A percentile compares a stretch with the other conserved stretches of the same genome.
Evolutionary conservation across 2,797 vertebrate genomes (phyloP).

Genomic region (Rhinophrynus dorsalis): DNA sequence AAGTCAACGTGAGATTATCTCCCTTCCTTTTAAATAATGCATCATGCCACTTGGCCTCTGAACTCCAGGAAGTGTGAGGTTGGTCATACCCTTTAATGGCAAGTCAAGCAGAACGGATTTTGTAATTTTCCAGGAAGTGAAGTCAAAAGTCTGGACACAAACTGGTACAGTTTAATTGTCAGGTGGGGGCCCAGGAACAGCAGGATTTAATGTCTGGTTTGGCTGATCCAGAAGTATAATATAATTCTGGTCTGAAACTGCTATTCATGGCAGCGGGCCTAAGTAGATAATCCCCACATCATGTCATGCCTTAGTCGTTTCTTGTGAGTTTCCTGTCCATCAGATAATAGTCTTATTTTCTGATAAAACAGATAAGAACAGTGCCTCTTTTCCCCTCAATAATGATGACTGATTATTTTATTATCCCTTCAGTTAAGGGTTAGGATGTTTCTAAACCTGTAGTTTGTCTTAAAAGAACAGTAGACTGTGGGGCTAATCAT

Average conservation of each 20-base stretch:
- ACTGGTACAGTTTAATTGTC: no score
- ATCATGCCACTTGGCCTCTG: no score
- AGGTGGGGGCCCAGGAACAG: no score
- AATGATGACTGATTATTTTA: constrained; percentile 6
- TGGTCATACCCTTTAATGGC: no score
- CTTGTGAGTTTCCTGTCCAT: constrained; percentile 4
- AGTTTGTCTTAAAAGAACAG: constrained; percentile 59
- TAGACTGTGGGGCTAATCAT: no score
- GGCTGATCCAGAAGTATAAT: neutral
- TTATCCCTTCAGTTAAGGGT: constrained; percentile 9
- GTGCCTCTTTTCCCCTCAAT: constrained; percentile 7
- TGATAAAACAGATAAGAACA: no score
- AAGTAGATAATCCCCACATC: constrained; percentile 26
- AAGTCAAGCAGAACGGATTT: no score
- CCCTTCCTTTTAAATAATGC: no score
- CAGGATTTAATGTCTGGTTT: neutral
- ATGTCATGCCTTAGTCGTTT: constrained; percentile 21
- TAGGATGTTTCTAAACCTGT: constrained; percentile 7
- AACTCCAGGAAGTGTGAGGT: no score
- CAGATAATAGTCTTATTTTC: neutral
- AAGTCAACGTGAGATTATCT: no score
- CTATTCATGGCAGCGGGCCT: constrained; percentile 10
- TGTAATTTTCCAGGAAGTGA: no score
- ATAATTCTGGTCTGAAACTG: neutral
- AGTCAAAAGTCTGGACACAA: no score